Evolutionary conservation across 1,140 invertebrate genomes (phyloP).

Genomic region (Paraescarpia echinospica): DNA sequence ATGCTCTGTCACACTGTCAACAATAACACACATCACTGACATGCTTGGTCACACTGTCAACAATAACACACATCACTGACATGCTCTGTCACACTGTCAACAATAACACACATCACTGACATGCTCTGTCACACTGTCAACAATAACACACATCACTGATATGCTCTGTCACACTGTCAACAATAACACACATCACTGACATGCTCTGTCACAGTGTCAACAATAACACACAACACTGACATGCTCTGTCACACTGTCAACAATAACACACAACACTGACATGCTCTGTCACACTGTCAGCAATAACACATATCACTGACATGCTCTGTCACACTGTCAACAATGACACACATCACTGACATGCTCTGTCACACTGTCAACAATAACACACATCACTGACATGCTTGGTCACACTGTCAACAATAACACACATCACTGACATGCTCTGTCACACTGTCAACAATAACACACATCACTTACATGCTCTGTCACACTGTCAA

Average conservation of each 20-base stretch:
- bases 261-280: not conserved
- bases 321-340: not conserved
- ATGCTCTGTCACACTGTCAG: not conserved
- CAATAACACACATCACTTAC: not conserved
- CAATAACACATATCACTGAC: conserved; percentile 1
- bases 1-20: not conserved
- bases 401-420: not conserved
- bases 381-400: not conserved
- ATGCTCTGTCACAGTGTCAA: not conserved
- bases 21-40: not conserved
- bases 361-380: not conserved
- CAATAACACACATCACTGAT: not conserved
- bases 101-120: not conserved
- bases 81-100: not conserved
- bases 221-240: not conserved
- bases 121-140: not conserved
- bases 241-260: not conserved
- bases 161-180: not conserved
- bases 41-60: not conserved
- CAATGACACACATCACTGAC: not conserved
- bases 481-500: not conserved
- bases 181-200: conserved; percentile 3
- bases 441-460: not conserved
- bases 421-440: conserved; percentile 3
- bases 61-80: conserved; percentile 3